These are phyloP conservation scores for Nyctereutes procyonoides DNA, from an alignment of 2,113 vertebrate genomes.

Conservation along the genomic window DNA sequence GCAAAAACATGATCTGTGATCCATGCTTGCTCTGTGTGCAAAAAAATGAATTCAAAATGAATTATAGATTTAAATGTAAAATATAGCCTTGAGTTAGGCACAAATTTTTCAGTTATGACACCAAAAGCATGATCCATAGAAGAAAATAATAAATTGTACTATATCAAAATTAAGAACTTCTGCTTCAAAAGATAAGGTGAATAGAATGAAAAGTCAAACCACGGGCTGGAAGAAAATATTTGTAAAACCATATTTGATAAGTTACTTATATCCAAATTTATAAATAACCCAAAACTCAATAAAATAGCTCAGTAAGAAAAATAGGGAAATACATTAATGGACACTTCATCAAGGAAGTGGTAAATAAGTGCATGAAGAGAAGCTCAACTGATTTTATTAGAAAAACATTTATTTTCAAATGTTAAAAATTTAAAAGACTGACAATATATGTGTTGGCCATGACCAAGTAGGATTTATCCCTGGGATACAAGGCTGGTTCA, in stretches of 20 bases:
- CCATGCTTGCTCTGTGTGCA: background rate
- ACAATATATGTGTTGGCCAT: background rate
- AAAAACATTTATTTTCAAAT: constrained; percentile 1
- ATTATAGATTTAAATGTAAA: background rate
- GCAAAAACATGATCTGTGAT: background rate
- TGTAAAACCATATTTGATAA: background rate
- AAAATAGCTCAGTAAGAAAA: constrained; percentile 37
- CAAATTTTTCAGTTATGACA: background rate
- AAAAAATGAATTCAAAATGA: background rate
- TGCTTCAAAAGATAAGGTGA: background rate
- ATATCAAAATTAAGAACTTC: background rate
- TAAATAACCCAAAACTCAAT: constrained; percentile 11
- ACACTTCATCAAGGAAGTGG: background rate
- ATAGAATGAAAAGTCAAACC: constrained; percentile 17
- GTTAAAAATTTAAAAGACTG: constrained; percentile 7
- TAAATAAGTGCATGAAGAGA: background rate
- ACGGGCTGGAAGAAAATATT: background rate
- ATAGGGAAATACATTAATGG: background rate
- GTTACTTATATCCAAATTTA: background rate
- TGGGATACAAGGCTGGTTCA: no score
- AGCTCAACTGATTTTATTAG: background rate
- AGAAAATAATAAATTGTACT: background rate
- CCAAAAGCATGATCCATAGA: background rate
- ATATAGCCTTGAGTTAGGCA: background rate
- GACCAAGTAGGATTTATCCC: background rate